phyloP scores from a whole-genome alignment of 2,113 vertebrate genomes.

The Callipepla squamata region DNA sequence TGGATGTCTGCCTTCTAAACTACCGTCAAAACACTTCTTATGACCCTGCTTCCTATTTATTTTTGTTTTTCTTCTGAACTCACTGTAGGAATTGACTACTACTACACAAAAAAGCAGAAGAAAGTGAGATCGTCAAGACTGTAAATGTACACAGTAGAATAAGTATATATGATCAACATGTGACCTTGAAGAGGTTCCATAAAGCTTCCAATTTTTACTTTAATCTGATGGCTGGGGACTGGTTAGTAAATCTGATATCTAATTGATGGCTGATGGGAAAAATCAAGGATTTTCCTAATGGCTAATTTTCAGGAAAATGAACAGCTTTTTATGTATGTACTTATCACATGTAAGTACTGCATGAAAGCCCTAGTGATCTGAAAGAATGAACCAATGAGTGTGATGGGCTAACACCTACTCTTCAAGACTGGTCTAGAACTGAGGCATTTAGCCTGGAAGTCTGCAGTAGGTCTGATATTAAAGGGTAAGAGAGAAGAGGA shows the following conservation, averaged over 20 bases:
- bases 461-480: background rate
- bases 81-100: background rate
- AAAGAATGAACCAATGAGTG: background rate
- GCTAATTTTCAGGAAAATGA: background rate
- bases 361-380: background rate
- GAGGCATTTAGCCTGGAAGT: background rate
- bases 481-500: background rate
- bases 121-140: background rate
- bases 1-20: background rate
- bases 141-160: background rate
- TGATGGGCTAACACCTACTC: background rate
- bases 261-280: background rate
- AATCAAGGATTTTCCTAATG: background rate
- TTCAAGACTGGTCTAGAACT: background rate
- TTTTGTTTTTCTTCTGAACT: background rate
- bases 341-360: background rate
- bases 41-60: background rate
- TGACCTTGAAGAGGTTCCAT: background rate
- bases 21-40: background rate
- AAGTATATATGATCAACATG: fast-evolving
- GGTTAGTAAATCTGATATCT: background rate
- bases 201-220: background rate
- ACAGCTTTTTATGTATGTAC: fast-evolving
- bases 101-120: background rate
- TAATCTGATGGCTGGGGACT: fast-evolving